Evolutionary conservation across 1,140 invertebrate species (phyloP), one percentile per base, ranked within the genome.

Genomic region (Drosophila ohnishii): DNA sequence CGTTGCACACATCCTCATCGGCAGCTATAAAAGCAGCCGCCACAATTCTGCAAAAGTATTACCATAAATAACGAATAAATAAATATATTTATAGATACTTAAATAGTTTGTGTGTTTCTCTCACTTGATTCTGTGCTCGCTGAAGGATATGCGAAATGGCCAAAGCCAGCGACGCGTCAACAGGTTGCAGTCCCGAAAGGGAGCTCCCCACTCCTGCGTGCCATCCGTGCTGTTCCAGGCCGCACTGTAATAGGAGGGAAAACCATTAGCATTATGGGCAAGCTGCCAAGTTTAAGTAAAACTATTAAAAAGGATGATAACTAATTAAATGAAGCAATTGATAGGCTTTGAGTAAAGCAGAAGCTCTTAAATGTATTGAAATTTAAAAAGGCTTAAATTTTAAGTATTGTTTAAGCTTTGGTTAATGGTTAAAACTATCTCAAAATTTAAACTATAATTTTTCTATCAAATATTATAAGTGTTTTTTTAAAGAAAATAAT

Each of bases 161-260:
- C 91, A 92, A 2, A 92, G 58, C 91, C 91, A 92, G 67, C 91
- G 80, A 34, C 85, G 80, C 19, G 79, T 80, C 70, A 92, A 78
- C 64, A 91, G 75, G 79, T 90, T 91, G 80, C 91, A 92, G 77
- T 92, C 91, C 48, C 90, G 79, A 56, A 92, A 92, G 28, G 91
- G 91, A 28, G 91, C 84, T 0, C 90, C 90, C 91, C 91, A 92
- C 53, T 91, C 90, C 63, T 91, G 81, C 1, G 91, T 81, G 25
- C 89, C 87, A 30, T 91, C 91, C 28, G 78, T 87, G 75, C 90
- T 91, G 61, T 92, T 92, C 91, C 91, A 92, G 42, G 91, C 91
- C 55, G 74, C 74, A 19, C 84, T 88, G 53, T 56, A 66, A 75
- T 10, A 14, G 1, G 4, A 8, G 57, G 39, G 22, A 25, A 57